Conservation (phyloP, 1,140 invertebrate species). For the Steinernema khuongi region DNA sequence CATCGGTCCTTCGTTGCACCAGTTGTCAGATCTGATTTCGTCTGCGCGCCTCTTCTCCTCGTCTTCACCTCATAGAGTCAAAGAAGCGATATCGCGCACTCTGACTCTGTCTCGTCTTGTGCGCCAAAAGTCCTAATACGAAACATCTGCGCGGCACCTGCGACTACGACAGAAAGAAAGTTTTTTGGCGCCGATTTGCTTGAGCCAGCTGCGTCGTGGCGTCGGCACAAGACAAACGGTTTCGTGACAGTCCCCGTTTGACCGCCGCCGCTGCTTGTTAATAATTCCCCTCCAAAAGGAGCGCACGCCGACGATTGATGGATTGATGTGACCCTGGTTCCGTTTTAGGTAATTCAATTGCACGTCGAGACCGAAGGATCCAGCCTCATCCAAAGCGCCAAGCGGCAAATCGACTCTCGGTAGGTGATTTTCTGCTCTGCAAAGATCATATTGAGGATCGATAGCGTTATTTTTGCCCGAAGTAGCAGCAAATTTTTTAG, state of each 20-base stretch:
- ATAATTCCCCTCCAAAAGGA: neutral
- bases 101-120: neutral
- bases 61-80: too few species aligned
- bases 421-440: neutral
- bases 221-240: neutral
- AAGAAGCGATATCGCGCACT: too few species aligned
- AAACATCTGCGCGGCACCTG: neutral
- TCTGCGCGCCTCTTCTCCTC: too few species aligned
- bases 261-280: neutral
- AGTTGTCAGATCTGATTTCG: too few species aligned
- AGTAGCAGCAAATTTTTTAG: too few species aligned
- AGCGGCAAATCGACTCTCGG: neutral
- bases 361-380: constrained; percentile 14
- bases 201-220: neutral
- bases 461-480: too few species aligned
- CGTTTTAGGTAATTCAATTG: neutral
- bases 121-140: neutral
- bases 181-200: neutral
- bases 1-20: too few species aligned
- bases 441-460: too few species aligned
- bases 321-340: neutral
- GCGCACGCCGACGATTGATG: neutral
- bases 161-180: neutral
- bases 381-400: neutral
- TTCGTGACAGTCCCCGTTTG: neutral